These are phyloP conservation scores for Apodemus agrarius DNA, from an alignment of 2,797 vertebrate genomes.

Conservation along the genomic window DNA sequence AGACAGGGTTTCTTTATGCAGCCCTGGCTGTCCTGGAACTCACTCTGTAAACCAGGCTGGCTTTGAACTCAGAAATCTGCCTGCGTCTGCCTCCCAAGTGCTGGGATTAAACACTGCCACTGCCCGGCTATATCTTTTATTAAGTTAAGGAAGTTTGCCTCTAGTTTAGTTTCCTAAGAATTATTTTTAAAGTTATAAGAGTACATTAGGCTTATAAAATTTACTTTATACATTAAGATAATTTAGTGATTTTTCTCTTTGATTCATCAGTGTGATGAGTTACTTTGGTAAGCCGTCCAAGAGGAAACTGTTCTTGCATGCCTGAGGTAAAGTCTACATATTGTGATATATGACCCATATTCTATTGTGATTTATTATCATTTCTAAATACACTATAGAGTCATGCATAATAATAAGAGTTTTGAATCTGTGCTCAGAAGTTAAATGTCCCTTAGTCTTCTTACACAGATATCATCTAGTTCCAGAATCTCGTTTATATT, in stretches of 20 bases:
- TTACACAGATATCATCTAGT: constrained; percentile 17
- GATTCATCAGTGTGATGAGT: constrained; percentile 26
- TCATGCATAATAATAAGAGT: constrained; percentile 9
- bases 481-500: constrained; percentile 11
- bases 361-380: not conserved
- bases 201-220: constrained; percentile 34
- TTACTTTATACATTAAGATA: not conserved
- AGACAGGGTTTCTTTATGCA: too few species aligned
- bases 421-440: constrained; percentile 47
- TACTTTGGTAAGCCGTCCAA: not conserved
- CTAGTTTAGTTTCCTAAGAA: constrained; percentile 13
- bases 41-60: too few species aligned
- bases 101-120: too few species aligned
- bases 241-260: not conserved
- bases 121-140: not conserved
- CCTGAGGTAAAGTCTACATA: not conserved
- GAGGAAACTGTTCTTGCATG: not conserved
- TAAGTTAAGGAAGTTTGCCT: constrained; percentile 19
- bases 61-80: too few species aligned
- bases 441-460: constrained; percentile 13
- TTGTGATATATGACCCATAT: not conserved
- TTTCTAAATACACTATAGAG: constrained; percentile 15
- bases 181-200: constrained; percentile 7
- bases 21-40: too few species aligned
- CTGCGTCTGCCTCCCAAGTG: too few species aligned